Conservation (phyloP, 1,140 invertebrate species). For the Plodia interpunctella region DNA sequence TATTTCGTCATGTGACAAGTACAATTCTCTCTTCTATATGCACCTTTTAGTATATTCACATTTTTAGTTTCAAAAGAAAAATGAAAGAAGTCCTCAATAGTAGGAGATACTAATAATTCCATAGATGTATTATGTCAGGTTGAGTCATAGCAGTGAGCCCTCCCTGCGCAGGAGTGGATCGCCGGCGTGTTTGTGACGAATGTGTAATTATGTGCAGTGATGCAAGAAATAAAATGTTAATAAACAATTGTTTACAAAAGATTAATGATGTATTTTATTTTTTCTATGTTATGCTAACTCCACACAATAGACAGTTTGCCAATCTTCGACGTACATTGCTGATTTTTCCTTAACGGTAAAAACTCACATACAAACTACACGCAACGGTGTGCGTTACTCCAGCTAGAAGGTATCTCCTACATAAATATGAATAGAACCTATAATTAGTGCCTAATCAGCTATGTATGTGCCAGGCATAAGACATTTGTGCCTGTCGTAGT, state of each 20-base stretch:
- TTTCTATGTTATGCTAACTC: not conserved
- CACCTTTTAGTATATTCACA: slow-evolving; percentile 72
- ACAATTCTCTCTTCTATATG: slow-evolving; percentile 38
- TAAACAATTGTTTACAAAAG: slow-evolving; percentile 77
- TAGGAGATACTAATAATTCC: slow-evolving; percentile 53
- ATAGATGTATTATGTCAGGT: slow-evolving; percentile 59
- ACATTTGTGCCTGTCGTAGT: too few relatives aligned
- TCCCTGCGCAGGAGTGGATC: not conserved
- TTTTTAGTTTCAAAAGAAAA: slow-evolving; percentile 69
- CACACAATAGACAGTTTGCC: too few relatives aligned
- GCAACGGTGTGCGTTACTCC: too few relatives aligned
- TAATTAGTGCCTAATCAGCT: too few relatives aligned
- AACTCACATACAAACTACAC: too few relatives aligned
- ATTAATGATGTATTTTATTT: slow-evolving; percentile 64
- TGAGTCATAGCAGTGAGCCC: slow-evolving; percentile 43
- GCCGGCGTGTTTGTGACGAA: slow-evolving; percentile 54
- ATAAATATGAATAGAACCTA: too few relatives aligned
- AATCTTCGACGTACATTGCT: too few relatives aligned
- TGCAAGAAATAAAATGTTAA: slow-evolving; percentile 76
- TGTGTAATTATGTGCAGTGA: slow-evolving; percentile 68
- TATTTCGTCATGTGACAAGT: slow-evolving; percentile 46
- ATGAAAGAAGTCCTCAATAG: slow-evolving; percentile 61
- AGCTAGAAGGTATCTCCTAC: too few relatives aligned
- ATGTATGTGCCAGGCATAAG: too few relatives aligned
- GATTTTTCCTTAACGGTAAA: too few relatives aligned